phyloP scores from a whole-genome alignment of 2,888 invertebrate genomes.

The Anticlea derivata region DNA sequence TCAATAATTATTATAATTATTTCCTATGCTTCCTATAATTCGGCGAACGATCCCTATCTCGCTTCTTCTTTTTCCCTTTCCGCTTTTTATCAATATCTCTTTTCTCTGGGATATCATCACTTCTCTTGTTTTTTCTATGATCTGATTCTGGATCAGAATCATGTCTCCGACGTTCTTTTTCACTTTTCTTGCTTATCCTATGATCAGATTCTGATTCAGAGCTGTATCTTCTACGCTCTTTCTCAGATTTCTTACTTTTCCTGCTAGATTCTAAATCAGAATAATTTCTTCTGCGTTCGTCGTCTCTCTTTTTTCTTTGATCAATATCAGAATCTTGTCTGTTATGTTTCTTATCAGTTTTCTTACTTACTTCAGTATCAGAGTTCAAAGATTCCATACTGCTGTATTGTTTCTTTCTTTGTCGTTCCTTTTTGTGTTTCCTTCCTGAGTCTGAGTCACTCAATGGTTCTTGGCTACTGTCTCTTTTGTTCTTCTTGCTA shows the following conservation, averaged over 20 bases:
- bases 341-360: too few relatives aligned
- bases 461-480: conserved; percentile 32
- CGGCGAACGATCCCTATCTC: conserved; percentile 78
- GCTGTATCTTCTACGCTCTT: too few relatives aligned
- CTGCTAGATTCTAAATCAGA: too few relatives aligned
- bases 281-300: too few relatives aligned
- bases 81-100: conserved; percentile 83
- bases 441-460: conserved; percentile 22
- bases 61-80: conserved; percentile 82
- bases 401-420: conserved; percentile 23
- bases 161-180: conserved; percentile 35
- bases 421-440: conserved; percentile 22
- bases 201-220: conserved; percentile 55
- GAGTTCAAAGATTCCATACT: conserved; percentile 33
- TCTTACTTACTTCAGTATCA: conserved; percentile 17
- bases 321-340: too few relatives aligned
- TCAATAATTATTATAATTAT: conserved; percentile 46
- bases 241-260: too few relatives aligned
- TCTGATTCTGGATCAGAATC: conserved; percentile 44
- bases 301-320: too few relatives aligned
- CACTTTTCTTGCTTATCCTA: conserved; percentile 39
- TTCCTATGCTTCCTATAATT: conserved; percentile 79
- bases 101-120: conserved; percentile 53
- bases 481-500: conserved; percentile 29
- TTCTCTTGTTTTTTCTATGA: conserved; percentile 41